A percentile compares a stretch with the other conserved stretches of the same genome.
Conservation (phyloP, 2,888 invertebrate species). For the Tipula lateralis region DNA sequence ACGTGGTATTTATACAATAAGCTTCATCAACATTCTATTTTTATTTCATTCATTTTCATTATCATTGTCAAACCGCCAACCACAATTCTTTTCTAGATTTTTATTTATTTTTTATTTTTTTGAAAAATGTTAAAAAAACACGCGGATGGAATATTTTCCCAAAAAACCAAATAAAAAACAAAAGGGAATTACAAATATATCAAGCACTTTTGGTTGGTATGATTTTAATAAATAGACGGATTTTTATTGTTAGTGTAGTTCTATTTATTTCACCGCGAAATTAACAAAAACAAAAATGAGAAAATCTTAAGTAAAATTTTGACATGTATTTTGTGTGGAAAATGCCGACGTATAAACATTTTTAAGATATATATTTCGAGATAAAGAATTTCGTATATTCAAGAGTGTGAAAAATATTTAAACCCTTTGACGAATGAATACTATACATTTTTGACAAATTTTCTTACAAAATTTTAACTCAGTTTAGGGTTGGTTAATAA, state of each 20-base stretch:
- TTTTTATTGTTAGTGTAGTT: constrained; percentile 7
- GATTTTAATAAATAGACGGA: background rate
- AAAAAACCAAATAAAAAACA: too few species aligned
- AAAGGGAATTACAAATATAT: background rate
- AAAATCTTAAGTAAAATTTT: background rate
- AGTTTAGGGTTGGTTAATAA: background rate
- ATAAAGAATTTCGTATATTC: background rate
- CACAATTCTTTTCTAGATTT: background rate
- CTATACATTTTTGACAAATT: background rate
- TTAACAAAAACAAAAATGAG: background rate
- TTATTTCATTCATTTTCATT: background rate
- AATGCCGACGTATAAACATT: background rate
- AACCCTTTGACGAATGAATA: background rate
- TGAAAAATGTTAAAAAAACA: background rate
- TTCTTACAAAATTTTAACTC: background rate
- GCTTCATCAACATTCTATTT: background rate
- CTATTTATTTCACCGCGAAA: background rate
- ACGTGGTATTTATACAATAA: background rate
- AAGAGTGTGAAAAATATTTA: background rate
- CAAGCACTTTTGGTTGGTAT: background rate
- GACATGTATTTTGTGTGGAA: background rate
- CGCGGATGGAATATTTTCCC: background rate
- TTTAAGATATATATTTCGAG: background rate
- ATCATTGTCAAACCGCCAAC: constrained; percentile 15
- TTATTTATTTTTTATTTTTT: background rate